Evolutionary conservation across 2,113 vertebrate genomes (phyloP).

Genomic region (Myotis brandtii): DNA sequence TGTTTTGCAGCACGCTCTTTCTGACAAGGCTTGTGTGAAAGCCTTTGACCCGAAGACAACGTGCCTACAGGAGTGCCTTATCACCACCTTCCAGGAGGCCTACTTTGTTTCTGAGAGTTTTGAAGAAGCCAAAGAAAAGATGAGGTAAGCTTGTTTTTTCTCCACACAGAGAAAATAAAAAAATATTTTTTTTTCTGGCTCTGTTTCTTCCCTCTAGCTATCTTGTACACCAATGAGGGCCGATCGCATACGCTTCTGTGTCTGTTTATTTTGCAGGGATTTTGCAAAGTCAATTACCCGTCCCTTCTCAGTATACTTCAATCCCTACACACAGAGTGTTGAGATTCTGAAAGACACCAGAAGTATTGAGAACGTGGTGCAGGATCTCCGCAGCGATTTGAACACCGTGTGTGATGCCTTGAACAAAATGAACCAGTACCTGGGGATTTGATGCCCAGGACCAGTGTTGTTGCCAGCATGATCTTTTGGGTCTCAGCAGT

Average conservation of each 20-base stretch:
- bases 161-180: conserved; percentile 68
- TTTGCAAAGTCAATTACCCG: conserved; percentile 97
- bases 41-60: conserved; percentile 96
- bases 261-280: conserved; percentile 89
- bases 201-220: neutral
- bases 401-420: conserved; percentile 97
- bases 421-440: conserved; percentile 98
- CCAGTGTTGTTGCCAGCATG: conserved; percentile 39
- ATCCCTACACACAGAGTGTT: conserved; percentile 97
- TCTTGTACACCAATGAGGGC: neutral
- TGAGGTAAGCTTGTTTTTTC: conserved; percentile 90
- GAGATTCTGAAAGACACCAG: conserved; percentile 97
- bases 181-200: conserved; percentile 28
- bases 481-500: conserved; percentile 58
- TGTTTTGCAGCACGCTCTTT: conserved; percentile 94
- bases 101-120: conserved; percentile 99
- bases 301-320: conserved; percentile 98
- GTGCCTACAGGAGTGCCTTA: conserved; percentile 96
- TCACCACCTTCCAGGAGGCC: conserved; percentile 97
- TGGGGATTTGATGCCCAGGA: conserved; percentile 91
- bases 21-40: conserved; percentile 94
- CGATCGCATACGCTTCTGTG: conserved; percentile 44
- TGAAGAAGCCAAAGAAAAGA: conserved; percentile 98
- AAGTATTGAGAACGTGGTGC: conserved; percentile 96
- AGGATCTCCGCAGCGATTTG: conserved; percentile 96